Conservation (phyloP, 2,888 invertebrate genomes). For the Pristionchus japonicus region DNA sequence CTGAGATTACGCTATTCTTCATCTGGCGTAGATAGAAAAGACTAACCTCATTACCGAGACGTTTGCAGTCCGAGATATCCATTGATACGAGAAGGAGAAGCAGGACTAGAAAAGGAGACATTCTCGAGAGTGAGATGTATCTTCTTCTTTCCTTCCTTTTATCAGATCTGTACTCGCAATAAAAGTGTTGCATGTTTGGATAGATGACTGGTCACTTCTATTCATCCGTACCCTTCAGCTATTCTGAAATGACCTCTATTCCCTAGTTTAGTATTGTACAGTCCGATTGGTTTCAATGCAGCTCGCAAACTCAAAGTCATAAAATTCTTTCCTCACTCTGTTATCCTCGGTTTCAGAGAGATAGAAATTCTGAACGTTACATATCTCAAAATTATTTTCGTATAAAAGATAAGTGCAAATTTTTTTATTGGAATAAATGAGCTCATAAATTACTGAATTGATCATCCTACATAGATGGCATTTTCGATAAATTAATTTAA, state of each 20-base stretch:
- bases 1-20: conserved; percentile 53
- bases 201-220: background rate
- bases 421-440: no score
- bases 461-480: no score
- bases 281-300: background rate
- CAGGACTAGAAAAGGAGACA: background rate
- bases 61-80: background rate
- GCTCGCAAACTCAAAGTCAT: background rate
- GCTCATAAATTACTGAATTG: no score
- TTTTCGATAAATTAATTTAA: no score
- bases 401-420: no score
- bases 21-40: background rate
- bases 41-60: conserved; percentile 39
- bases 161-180: background rate
- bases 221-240: background rate
- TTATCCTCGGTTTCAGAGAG: no score
- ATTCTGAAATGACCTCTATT: conserved; percentile 20
- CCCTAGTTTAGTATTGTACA: background rate
- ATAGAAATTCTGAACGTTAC: no score
- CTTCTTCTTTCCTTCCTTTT: background rate
- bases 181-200: background rate
- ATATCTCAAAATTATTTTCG: no score
- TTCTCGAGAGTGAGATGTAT: background rate
- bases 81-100: background rate
- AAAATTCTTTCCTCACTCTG: no score